phyloP scores from a whole-genome alignment of 2,797 vertebrate genomes.

The Gephyroberyx darwinii region DNA sequence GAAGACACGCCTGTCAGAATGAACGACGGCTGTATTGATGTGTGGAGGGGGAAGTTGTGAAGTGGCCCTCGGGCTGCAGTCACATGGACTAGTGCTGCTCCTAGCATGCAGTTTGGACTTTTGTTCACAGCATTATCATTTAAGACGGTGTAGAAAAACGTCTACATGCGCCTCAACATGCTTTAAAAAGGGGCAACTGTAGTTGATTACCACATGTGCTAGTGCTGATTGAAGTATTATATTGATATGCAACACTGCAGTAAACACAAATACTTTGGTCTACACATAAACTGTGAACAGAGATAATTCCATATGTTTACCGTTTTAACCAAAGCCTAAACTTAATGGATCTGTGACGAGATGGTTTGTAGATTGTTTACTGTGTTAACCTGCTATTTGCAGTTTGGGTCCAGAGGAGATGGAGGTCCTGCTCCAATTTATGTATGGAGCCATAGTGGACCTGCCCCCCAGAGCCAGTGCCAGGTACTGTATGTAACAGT shows the following conservation, averaged over 20 bases:
- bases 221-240: background rate
- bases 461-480: constrained; percentile 87
- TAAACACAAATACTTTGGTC: background rate
- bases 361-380: background rate
- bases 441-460: constrained; percentile 92
- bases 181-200: background rate
- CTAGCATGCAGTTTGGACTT: constrained; percentile 27
- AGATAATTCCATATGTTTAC: background rate
- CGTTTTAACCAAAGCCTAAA: background rate
- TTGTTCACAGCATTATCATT: background rate
- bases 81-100: constrained; percentile 12
- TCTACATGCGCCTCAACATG: background rate
- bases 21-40: constrained; percentile 23
- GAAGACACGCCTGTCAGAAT: constrained; percentile 56
- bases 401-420: constrained; percentile 90
- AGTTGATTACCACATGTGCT: background rate
- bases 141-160: background rate
- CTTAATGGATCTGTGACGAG: background rate
- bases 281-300: too few species aligned
- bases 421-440: constrained; percentile 90
- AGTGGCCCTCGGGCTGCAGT: constrained; percentile 39
- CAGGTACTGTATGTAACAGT: constrained; percentile 80
- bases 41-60: constrained; percentile 22
- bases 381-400: constrained; percentile 49
- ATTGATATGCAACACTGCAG: background rate